Percentiles rank a stretch among this genome's conserved stretches.
Conservation (phyloP, 2,888 invertebrate genomes). For the Drosophila pegasa region DNA sequence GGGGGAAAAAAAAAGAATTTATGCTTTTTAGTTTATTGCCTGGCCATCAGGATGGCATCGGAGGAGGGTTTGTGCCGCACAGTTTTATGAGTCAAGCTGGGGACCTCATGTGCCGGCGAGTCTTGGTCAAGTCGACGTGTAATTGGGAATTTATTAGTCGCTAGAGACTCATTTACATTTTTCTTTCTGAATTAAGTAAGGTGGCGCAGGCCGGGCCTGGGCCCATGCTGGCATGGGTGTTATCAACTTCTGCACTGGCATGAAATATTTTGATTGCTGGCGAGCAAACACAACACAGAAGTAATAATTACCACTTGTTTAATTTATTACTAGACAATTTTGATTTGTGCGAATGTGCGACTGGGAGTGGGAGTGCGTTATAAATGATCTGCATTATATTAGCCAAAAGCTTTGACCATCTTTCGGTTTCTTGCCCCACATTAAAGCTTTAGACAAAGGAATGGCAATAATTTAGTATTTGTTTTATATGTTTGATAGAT, state of each 20-base stretch:
- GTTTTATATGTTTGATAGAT: no score
- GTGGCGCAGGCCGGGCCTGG: slow-evolving; percentile 13
- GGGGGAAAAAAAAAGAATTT: slow-evolving; percentile 56
- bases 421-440: not conserved
- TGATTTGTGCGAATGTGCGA: slow-evolving; percentile 63
- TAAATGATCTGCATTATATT: slow-evolving; percentile 13
- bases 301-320: slow-evolving; percentile 77
- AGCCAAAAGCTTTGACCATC: not conserved
- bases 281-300: slow-evolving; percentile 33
- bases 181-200: slow-evolving; percentile 38
- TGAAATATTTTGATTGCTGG: slow-evolving; percentile 43
- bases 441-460: not conserved
- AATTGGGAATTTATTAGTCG: slow-evolving; percentile 82
- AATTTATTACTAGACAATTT: slow-evolving; percentile 69
- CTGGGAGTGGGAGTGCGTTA: slow-evolving; percentile 3
- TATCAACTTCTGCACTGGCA: not conserved
- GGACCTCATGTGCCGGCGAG: slow-evolving; percentile 49
- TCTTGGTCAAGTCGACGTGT: slow-evolving; percentile 67
- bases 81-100: slow-evolving; percentile 61
- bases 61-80: slow-evolving; percentile 27
- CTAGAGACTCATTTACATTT: slow-evolving; percentile 82
- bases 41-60: slow-evolving; percentile 7
- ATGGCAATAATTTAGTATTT: no score
- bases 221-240: not conserved
- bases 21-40: slow-evolving; percentile 78